A percentile compares a stretch with the other conserved stretches of the same genome.
Evolutionary conservation across 2,113 vertebrate species (phyloP).

Genomic region (Sceloporus tristichus): DNA sequence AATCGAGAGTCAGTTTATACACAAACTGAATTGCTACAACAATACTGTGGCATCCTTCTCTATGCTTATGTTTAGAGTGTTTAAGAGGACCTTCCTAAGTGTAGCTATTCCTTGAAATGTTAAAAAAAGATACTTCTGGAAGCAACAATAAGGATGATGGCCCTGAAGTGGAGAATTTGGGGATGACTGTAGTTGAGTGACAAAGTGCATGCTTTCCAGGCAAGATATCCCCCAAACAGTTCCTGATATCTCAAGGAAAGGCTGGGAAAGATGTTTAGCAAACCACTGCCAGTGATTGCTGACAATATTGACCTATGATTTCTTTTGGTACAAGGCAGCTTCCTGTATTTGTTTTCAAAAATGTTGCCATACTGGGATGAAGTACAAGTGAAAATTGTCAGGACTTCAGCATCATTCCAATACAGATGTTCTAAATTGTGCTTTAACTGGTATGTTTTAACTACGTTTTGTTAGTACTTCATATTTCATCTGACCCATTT

Average conservation of each 20-base stretch:
- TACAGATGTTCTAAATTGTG: not conserved
- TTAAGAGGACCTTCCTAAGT: not conserved
- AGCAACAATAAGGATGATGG: no score
- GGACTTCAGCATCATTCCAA: not conserved
- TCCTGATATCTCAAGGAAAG: no score
- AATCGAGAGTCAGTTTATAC: not conserved
- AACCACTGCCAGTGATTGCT: not conserved
- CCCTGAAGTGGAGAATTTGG: not conserved
- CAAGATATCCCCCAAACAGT: no score
- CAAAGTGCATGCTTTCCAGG: not conserved
- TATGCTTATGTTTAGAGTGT: no score
- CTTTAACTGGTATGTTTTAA: not conserved
- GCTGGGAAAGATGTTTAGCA: not conserved
- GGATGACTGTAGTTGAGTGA: no score
- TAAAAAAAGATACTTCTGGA: not conserved
- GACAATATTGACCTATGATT: not conserved
- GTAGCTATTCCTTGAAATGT: not conserved
- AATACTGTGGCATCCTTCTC: not conserved
- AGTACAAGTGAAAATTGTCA: not conserved
- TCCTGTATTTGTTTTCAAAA: not conserved
- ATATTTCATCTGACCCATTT: not conserved
- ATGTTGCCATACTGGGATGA: not conserved
- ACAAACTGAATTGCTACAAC: not conserved
- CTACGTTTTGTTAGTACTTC: not conserved
- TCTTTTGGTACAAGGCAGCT: not conserved